phyloP scores from a whole-genome alignment of 2,113 vertebrate genomes.

The Elanoides forficatus region DNA sequence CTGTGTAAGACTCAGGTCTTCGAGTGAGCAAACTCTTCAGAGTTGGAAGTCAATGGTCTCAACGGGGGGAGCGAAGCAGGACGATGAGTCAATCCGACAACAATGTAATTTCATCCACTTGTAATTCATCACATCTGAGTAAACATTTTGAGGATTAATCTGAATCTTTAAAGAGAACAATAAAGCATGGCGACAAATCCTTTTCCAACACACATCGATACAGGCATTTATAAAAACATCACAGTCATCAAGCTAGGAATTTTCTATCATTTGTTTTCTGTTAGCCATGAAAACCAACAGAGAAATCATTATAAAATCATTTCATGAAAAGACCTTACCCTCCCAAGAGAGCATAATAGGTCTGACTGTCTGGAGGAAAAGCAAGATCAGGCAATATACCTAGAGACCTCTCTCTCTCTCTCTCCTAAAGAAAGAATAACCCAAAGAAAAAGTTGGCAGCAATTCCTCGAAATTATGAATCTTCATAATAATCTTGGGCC shows the following conservation, averaged over 20 bases:
- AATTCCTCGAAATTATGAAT: not conserved
- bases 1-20: not conserved
- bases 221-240: not conserved
- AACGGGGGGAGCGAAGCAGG: not conserved
- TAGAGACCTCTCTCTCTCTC: not conserved
- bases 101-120: not conserved
- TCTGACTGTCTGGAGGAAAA: not conserved
- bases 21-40: not conserved
- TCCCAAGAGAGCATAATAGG: not conserved
- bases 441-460: not conserved
- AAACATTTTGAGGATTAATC: constrained; percentile 15
- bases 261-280: not conserved
- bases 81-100: not conserved
- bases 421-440: not conserved
- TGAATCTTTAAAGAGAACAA: not conserved
- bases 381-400: not conserved
- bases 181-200: not conserved
- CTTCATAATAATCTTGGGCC: not conserved
- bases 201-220: not conserved
- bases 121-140: constrained; percentile 24
- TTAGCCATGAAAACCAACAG: not conserved
- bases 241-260: not conserved
- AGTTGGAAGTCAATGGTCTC: not conserved
- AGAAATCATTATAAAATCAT: not conserved
- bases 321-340: not conserved